Evolutionary conservation across 1,140 invertebrate species (phyloP).

Genomic region (Parapsyche elsis): DNA sequence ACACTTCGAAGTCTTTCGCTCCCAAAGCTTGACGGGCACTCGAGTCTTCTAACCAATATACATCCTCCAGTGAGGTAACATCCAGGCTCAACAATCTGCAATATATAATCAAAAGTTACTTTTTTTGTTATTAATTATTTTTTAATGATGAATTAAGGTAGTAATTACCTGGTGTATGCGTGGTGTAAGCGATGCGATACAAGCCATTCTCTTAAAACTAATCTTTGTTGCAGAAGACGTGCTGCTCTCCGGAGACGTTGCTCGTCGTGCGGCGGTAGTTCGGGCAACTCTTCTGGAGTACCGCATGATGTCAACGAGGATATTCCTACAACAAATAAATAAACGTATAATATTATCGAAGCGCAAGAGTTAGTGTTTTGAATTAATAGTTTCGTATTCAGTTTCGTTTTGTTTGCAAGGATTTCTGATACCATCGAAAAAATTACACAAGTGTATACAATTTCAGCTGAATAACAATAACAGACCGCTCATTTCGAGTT

Average conservation of each 20-base stretch:
- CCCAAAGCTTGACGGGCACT: constrained; percentile 78
- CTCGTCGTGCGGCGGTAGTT: constrained; percentile 78
- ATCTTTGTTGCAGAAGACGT: constrained; percentile 75
- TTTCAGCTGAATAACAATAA: constrained; percentile 17
- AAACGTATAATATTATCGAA: constrained; percentile 13
- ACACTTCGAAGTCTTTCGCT: constrained; percentile 79
- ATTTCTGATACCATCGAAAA: not conserved
- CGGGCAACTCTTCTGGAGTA: constrained; percentile 73
- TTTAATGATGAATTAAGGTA: not conserved
- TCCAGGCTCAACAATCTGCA: constrained; percentile 80
- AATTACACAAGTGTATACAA: not conserved
- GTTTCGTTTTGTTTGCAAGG: not conserved
- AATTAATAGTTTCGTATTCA: not conserved
- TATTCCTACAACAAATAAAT: constrained; percentile 75
- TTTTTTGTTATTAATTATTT: not conserved
- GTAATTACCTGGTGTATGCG: constrained; percentile 74
- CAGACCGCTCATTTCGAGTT: not conserved
- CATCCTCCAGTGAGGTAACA: constrained; percentile 85
- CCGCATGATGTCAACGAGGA: constrained; percentile 82
- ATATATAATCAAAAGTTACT: not conserved
- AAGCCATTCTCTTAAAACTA: constrained; percentile 81
- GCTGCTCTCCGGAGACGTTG: constrained; percentile 79
- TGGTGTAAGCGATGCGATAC: constrained; percentile 75
- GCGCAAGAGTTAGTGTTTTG: not conserved
- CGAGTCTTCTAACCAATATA: constrained; percentile 88